Conservation (phyloP, 2,888 invertebrate genomes). For the Amphipyra berbera region DNA sequence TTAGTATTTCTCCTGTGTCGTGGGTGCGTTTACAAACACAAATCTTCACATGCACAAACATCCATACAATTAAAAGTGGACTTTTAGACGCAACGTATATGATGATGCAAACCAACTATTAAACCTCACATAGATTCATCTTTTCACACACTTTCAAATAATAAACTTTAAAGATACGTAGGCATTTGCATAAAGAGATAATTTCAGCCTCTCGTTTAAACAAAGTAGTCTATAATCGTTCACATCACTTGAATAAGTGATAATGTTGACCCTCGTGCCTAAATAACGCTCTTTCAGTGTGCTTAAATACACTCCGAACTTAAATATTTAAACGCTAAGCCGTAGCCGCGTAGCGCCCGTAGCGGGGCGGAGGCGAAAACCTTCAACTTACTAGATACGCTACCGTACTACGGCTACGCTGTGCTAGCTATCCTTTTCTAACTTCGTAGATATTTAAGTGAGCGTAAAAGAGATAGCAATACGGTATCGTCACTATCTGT, state of each 20-base stretch:
- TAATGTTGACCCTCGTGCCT: constrained; percentile 47
- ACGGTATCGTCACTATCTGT: constrained; percentile 50
- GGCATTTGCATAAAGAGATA: constrained; percentile 2
- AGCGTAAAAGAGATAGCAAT: constrained; percentile 55
- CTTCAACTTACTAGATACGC: constrained; percentile 47
- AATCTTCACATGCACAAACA: too few species aligned
- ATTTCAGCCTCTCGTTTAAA: constrained; percentile 11
- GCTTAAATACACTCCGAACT: constrained; percentile 48
- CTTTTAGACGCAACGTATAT: too few species aligned
- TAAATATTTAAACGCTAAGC: constrained; percentile 54
- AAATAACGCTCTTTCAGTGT: constrained; percentile 50
- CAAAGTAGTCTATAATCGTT: constrained; percentile 36
- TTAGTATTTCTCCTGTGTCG: too few species aligned
- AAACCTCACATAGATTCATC: too few species aligned
- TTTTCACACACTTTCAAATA: too few species aligned
- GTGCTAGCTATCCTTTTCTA: constrained; percentile 31
- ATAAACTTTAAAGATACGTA: neutral
- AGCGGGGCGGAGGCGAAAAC: constrained; percentile 35
- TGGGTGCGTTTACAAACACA: too few species aligned
- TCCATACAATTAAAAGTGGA: too few species aligned
- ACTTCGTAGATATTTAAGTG: constrained; percentile 7
- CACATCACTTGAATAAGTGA: constrained; percentile 49
- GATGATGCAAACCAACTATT: too few species aligned
- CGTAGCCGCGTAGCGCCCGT: constrained; percentile 20
- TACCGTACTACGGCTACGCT: constrained; percentile 30